phyloP scores from a whole-genome alignment of 2,113 vertebrate species.

The Actinemys pallida region DNA sequence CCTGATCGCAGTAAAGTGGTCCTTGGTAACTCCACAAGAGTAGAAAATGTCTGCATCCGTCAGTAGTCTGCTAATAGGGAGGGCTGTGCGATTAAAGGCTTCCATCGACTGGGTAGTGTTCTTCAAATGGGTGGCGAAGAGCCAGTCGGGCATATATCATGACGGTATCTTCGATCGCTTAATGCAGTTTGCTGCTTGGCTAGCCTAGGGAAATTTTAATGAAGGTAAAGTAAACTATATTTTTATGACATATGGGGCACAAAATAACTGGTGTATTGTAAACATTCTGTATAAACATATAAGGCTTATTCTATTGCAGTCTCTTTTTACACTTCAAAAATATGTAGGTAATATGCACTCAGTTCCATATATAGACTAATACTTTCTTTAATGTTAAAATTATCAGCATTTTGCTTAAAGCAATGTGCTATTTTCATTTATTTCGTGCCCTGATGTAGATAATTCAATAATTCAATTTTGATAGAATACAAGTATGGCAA shows the following conservation, averaged over 20 bases:
- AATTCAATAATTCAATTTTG: slow-evolving; percentile 77
- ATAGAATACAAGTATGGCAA: slow-evolving; percentile 81
- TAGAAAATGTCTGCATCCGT: slow-evolving; percentile 96
- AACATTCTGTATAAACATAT: slow-evolving; percentile 76
- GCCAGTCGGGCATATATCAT: slow-evolving; percentile 91
- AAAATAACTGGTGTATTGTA: slow-evolving; percentile 83
- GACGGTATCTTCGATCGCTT: slow-evolving; percentile 89
- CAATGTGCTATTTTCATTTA: slow-evolving; percentile 80
- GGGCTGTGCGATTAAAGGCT: slow-evolving; percentile 90
- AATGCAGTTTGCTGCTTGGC: slow-evolving; percentile 88
- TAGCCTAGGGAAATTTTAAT: slow-evolving; percentile 90
- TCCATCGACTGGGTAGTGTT: slow-evolving; percentile 88
- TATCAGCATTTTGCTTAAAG: slow-evolving; percentile 82
- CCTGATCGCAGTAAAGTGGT: slow-evolving; percentile 89
- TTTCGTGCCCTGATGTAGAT: slow-evolving; percentile 83
- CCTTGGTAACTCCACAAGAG: slow-evolving; percentile 92
- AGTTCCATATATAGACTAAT: slow-evolving; percentile 75
- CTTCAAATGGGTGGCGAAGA: slow-evolving; percentile 90
- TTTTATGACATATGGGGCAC: slow-evolving; percentile 88
- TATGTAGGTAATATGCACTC: slow-evolving; percentile 70
- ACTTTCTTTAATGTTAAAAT: slow-evolving; percentile 73
- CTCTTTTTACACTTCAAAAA: slow-evolving; percentile 66
- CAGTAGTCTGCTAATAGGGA: slow-evolving; percentile 88
- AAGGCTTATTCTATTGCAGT: slow-evolving; percentile 66
- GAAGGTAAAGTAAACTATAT: slow-evolving; percentile 89